Evolutionary conservation across 2,797 vertebrate species (phyloP).

Genomic region (Alfaro cultratus): DNA sequence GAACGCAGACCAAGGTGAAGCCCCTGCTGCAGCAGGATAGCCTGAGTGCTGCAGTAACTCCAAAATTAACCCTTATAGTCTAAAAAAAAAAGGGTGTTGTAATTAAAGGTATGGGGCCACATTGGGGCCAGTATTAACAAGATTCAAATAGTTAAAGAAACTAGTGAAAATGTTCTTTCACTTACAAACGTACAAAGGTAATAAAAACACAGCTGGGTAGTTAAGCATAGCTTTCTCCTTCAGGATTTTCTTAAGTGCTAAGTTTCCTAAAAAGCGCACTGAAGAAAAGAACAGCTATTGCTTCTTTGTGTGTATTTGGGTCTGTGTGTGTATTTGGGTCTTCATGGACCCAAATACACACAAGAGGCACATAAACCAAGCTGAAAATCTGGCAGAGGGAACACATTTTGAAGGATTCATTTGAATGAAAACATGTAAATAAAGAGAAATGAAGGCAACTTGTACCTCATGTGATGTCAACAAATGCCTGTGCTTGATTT

Average conservation of each 20-base stretch:
- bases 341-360: too few relatives aligned
- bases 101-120: background rate
- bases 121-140: background rate
- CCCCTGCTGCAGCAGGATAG: conserved; percentile 25
- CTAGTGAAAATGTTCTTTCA: background rate
- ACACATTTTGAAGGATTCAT: background rate
- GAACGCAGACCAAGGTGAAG: conserved; percentile 28
- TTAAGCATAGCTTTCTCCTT: background rate
- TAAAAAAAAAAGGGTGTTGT: background rate
- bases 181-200: background rate
- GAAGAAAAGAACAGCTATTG: background rate
- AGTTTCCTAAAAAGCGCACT: background rate
- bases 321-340: background rate
- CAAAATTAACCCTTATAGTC: background rate
- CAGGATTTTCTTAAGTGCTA: background rate
- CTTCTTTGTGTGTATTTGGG: background rate
- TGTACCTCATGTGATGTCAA: background rate
- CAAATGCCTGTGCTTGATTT: background rate
- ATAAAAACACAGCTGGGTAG: background rate
- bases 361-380: background rate
- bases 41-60: conserved; percentile 1
- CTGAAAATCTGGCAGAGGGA: background rate
- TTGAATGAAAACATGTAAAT: background rate
- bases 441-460: background rate
- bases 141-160: background rate